Base-by-base conservation (phyloP, 2,113 vertebrate species). In the Blennius ocellaris region DNA sequence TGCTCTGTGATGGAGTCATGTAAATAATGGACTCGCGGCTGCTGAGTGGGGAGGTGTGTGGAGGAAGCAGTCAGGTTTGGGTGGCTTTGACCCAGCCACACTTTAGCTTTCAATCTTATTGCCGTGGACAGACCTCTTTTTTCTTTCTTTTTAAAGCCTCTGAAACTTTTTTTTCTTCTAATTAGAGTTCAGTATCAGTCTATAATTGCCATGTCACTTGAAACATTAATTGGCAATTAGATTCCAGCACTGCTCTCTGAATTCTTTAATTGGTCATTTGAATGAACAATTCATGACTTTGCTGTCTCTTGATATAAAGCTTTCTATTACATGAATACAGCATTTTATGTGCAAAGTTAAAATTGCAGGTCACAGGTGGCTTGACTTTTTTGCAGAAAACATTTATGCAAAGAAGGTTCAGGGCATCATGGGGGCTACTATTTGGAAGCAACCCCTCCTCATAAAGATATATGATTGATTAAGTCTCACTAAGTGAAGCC, bases 11-110 rank as follows among this genome's bases (percentile, higher is more conserved):
- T 50, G 55, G 7, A 68, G 59, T 76, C 47, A 64, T 78, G 69
- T 70, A 80, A 86, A 86, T 79, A 74, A 83, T 57, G 39, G 56
- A 14, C 50, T 36, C 40, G 41, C 54, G 43, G 15, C n/a, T 53
- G 62, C 76, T 80, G 76, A 52, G 54, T 81, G 11, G n/a, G 60
- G 73, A 65, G 48, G 45, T 64, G 60, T 67, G 44, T 79, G 61
- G 30, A 43, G 39, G 39, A 47, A 53, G 56, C 55, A 57, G 41
- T 61, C 16, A 53, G 60, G 30, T 82, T 41, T 51, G 37, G 21
- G 17, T 6, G 58, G 65, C 15, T 5, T 5, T 75, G 61, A 53
- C 47, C 51, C 2, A 11, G 60, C 39, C 75, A 52, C 39, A 56
- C 1, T 11, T 38, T 21, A 14, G 17, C 16, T 11, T 37, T 15